A percentile compares a stretch with the other conserved stretches of the same genome.
phyloP scores from a whole-genome alignment of 2,797 vertebrate species.

The Tolypeutes matacus region DNA sequence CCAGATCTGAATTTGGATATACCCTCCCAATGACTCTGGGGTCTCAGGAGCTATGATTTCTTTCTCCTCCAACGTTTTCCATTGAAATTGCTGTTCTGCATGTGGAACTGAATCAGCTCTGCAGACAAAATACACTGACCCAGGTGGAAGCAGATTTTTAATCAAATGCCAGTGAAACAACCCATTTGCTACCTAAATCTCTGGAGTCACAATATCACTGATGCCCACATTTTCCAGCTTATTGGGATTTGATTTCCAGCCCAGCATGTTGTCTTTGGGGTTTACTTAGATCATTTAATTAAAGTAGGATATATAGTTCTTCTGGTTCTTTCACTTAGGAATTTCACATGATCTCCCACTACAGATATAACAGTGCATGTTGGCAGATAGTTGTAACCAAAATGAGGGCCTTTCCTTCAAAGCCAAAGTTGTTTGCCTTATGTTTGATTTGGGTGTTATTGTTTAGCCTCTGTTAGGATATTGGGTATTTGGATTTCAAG shows the following conservation, averaged over 20 bases:
- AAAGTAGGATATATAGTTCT: conserved; percentile 41
- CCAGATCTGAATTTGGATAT: background rate
- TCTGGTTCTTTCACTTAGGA: background rate
- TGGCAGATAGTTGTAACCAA: background rate
- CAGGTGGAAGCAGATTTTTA: conserved; percentile 72
- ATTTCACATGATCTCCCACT: background rate
- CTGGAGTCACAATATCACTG: conserved; percentile 33
- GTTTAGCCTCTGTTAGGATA: background rate
- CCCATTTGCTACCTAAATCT: conserved; percentile 61
- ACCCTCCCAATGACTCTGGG: background rate
- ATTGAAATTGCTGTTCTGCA: background rate
- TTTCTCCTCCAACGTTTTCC: background rate
- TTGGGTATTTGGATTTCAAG: background rate
- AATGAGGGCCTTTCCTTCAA: conserved; percentile 27
- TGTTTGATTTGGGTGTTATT: background rate
- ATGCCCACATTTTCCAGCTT: conserved; percentile 50
- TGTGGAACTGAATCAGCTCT: background rate
- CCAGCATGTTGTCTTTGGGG: conserved; percentile 14
- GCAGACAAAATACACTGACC: background rate
- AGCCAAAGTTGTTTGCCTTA: background rate
- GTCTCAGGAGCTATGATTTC: background rate
- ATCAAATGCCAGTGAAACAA: conserved; percentile 58
- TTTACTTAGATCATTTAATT: conserved; percentile 60
- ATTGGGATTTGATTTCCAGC: conserved; percentile 65
- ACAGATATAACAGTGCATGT: background rate